Percentiles rank a stretch among this genome's conserved stretches.
Evolutionary conservation across 1,140 invertebrate genomes (phyloP).

Genomic region (Mylabris phalerata): DNA sequence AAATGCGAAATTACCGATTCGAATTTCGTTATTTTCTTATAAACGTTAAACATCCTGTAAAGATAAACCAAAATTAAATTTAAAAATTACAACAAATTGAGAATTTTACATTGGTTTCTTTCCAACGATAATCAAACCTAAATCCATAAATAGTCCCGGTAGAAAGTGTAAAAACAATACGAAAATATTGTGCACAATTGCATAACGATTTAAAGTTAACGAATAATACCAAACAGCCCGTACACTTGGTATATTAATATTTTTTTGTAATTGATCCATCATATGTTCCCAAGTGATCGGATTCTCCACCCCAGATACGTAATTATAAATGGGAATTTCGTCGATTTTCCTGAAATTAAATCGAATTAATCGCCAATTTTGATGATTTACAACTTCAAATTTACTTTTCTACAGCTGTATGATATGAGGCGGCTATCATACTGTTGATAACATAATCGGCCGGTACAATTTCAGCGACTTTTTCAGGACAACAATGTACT

Average conservation of each 20-base stretch:
- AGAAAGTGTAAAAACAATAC: constrained; percentile 51
- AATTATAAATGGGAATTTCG: constrained; percentile 32
- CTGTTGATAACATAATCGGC: constrained; percentile 64
- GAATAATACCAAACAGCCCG: constrained; percentile 51
- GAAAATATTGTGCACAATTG: constrained; percentile 44
- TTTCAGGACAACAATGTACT: constrained; percentile 46
- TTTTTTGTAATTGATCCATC: constrained; percentile 40
- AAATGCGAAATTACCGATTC: constrained; percentile 61
- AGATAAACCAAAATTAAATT: neutral
- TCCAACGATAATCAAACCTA: constrained; percentile 45
- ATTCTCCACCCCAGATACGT: constrained; percentile 58
- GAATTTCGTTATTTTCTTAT: constrained; percentile 61
- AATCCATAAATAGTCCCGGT: constrained; percentile 54
- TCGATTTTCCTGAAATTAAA: neutral
- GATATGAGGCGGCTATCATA: constrained; percentile 57
- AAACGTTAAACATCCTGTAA: constrained; percentile 57
- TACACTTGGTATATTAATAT: constrained; percentile 39
- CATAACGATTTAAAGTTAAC: constrained; percentile 47
- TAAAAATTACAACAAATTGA: neutral
- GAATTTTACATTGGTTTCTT: constrained; percentile 48
- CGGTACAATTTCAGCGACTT: constrained; percentile 60
- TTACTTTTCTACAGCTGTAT: constrained; percentile 45
- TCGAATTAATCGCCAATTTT: no score
- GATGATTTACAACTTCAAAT: neutral
- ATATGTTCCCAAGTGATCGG: constrained; percentile 57